phyloP scores from a whole-genome alignment of 2,797 vertebrate species.

The Oreochromis mossambicus region DNA sequence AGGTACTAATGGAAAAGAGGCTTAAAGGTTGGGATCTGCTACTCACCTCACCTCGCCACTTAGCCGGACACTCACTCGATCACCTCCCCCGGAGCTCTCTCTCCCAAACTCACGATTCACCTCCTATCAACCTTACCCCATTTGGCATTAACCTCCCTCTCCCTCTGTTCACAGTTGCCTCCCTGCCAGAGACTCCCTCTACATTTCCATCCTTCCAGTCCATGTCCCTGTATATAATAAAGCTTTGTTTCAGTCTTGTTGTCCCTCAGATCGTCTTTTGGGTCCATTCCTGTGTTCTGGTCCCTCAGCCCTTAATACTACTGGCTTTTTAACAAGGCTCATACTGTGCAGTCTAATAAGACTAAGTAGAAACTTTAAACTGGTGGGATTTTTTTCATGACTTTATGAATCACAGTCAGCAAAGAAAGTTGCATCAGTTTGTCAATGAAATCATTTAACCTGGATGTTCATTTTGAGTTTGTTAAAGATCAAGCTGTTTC shows the following conservation, averaged over 20 bases:
- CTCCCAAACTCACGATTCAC: background rate
- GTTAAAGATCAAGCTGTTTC: background rate
- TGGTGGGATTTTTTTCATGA: background rate
- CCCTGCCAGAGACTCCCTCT: background rate
- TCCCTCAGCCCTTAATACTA: background rate
- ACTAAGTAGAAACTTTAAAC: background rate
- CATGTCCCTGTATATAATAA: background rate
- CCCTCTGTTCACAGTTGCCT: background rate
- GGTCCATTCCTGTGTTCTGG: background rate
- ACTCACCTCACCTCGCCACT: background rate
- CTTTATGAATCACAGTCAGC: background rate
- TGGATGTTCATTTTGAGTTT: background rate
- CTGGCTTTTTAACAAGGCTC: background rate
- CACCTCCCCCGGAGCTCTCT: background rate
- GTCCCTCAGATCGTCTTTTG: background rate
- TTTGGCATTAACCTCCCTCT: background rate
- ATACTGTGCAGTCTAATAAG: background rate
- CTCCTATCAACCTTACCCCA: background rate
- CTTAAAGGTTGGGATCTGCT: background rate
- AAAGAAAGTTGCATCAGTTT: background rate
- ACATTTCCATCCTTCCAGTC: background rate
- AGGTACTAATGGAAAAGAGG: background rate
- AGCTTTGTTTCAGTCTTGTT: background rate
- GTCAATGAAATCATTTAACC: background rate
- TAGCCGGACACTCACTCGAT: background rate